Evolutionary conservation across 2,888 invertebrate species (phyloP).

Genomic region (Dastarcus helophoroides): DNA sequence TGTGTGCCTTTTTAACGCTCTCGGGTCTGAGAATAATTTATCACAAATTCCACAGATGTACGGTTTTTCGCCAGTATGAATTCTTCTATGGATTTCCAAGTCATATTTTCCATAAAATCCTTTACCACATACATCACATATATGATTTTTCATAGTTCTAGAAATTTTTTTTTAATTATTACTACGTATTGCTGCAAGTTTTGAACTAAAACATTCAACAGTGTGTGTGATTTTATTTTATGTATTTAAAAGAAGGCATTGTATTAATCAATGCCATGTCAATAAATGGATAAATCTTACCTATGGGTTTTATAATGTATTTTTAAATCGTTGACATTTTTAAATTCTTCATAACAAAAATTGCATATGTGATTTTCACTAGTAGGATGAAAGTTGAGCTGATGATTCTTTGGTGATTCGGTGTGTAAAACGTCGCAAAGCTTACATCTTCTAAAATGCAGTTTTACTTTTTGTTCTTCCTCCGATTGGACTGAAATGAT

Average conservation of each 20-base stretch:
- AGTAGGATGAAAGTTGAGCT: constrained; percentile 19
- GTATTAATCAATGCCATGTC: not conserved
- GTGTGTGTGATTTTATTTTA: no score
- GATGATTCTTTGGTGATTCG: no score
- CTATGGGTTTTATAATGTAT: constrained; percentile 21
- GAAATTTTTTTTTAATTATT: constrained; percentile 9
- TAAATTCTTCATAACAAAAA: constrained; percentile 20
- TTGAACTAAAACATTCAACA: no score
- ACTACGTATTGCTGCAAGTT: no score
- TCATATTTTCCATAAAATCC: constrained; percentile 22
- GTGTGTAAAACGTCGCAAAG: no score
- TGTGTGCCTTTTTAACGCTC: constrained; percentile 25
- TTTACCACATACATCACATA: constrained; percentile 26
- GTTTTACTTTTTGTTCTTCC: no score
- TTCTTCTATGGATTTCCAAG: constrained; percentile 23
- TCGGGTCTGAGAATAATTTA: constrained; percentile 26
- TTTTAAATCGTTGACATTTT: constrained; percentile 17
- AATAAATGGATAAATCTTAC: constrained; percentile 14
- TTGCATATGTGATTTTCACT: constrained; percentile 17
- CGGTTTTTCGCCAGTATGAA: constrained; percentile 28
- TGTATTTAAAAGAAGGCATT: no score
- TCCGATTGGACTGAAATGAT: no score
- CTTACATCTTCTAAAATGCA: no score
- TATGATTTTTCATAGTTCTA: constrained; percentile 18
- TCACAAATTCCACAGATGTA: constrained; percentile 21